Conservation (phyloP, 1,140 invertebrate genomes). For the Sarcophaga peregrina region DNA sequence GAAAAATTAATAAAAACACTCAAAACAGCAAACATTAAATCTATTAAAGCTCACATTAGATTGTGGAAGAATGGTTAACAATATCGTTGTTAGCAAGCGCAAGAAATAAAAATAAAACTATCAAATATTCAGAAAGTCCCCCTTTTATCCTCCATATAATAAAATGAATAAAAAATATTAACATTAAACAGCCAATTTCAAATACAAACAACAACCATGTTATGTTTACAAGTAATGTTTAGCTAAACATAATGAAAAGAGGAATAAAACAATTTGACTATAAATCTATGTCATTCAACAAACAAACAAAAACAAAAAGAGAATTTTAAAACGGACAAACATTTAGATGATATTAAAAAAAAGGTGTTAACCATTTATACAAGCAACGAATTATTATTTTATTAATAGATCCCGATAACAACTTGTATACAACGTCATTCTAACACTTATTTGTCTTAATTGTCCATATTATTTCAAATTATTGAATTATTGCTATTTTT, state of each 20-base stretch:
- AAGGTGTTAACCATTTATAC: constrained; percentile 23
- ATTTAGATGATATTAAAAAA: constrained; percentile 7
- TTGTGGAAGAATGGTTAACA: constrained; percentile 18
- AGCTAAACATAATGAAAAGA: not conserved
- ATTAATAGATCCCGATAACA: not conserved
- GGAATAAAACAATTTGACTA: not conserved
- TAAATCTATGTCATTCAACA: not conserved
- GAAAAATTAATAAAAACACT: constrained; percentile 46
- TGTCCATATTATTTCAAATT: not conserved
- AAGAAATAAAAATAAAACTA: not conserved
- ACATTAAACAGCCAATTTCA: too few species aligned
- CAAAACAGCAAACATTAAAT: constrained; percentile 34
- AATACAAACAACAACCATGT: too few species aligned
- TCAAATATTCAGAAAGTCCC: constrained; percentile 21
- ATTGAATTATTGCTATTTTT: constrained; percentile 25
- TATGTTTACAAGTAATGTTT: not conserved
- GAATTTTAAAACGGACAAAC: not conserved
- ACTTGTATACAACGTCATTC: constrained; percentile 14
- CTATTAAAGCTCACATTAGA: not conserved
- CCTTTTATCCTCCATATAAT: not conserved
- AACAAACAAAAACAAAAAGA: constrained; percentile 1
- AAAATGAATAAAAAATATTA: not conserved
- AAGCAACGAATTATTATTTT: constrained; percentile 38
- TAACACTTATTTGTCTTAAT: constrained; percentile 22
- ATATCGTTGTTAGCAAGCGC: not conserved